Conservation (phyloP, 1,140 invertebrate genomes). For the Calosoma granatense region DNA sequence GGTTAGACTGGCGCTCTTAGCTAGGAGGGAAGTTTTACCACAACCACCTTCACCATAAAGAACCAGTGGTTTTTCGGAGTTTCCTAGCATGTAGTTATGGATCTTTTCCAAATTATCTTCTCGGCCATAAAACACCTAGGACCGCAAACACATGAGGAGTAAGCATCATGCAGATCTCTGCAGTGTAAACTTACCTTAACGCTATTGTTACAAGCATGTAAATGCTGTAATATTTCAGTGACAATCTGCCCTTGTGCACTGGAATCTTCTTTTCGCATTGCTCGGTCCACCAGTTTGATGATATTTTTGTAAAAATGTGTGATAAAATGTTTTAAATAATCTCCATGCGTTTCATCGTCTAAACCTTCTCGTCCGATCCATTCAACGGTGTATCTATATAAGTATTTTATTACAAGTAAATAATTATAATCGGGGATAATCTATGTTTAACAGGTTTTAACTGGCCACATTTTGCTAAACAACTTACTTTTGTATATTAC, state of each 20-base stretch:
- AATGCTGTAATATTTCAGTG: conserved; percentile 92
- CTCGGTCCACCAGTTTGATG: conserved; percentile 81
- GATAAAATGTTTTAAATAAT: conserved; percentile 93
- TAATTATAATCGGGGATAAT: neutral
- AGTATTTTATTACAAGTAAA: conserved; percentile 16
- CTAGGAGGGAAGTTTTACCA: conserved; percentile 92
- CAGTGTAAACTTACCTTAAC: conserved; percentile 53
- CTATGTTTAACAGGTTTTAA: neutral
- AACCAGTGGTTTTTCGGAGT: conserved; percentile 80
- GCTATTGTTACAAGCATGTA: conserved; percentile 94
- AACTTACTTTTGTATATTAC: conserved; percentile 80
- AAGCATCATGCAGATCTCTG: neutral
- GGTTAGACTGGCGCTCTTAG: conserved; percentile 79
- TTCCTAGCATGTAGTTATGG: conserved; percentile 75
- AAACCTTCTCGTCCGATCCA: conserved; percentile 95
- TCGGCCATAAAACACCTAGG: conserved; percentile 83
- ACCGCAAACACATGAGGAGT: no score
- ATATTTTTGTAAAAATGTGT: conserved; percentile 93
- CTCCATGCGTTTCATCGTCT: conserved; percentile 83
- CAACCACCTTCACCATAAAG: conserved; percentile 91
- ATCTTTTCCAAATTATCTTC: conserved; percentile 78
- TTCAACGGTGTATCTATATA: conserved; percentile 79
- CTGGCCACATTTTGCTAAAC: no score
- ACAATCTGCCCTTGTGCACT: conserved; percentile 89
- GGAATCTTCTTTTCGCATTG: conserved; percentile 91